Evolutionary conservation across 2,113 vertebrate genomes (phyloP).

Genomic region (Phalacrocorax carbo): DNA sequence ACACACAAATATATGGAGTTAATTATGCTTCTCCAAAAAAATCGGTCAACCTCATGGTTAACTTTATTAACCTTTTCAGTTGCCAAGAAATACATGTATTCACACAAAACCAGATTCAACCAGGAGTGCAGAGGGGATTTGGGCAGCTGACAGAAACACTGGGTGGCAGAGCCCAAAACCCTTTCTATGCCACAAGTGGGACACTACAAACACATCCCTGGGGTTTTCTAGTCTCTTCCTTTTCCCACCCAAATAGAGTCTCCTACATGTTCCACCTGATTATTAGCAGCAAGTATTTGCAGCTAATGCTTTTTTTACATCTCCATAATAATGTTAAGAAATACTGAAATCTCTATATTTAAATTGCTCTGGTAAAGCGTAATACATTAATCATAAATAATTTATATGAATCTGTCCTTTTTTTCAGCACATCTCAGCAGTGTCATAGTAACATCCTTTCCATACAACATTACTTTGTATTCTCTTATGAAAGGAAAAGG

Average conservation of each 20-base stretch:
- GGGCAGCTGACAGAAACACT: not conserved
- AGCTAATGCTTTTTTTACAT: not conserved
- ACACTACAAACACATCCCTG: accelerated
- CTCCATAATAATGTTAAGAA: not conserved
- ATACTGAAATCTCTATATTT: not conserved
- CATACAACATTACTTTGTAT: not conserved
- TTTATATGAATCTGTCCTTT: not conserved
- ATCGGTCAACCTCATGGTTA: accelerated
- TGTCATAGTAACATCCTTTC: not conserved
- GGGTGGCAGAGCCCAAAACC: not conserved
- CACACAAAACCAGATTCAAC: not conserved
- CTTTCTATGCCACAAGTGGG: accelerated
- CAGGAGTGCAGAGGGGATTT: accelerated
- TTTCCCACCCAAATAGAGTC: not conserved
- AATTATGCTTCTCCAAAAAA: not conserved
- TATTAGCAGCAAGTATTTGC: not conserved
- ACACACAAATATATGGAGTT: too few relatives aligned
- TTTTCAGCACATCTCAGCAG: not conserved
- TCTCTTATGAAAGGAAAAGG: not conserved
- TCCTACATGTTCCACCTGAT: not conserved
- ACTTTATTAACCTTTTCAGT: accelerated
- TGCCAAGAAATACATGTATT: accelerated
- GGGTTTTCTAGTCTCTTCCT: not conserved
- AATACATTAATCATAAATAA: conserved; percentile 49
- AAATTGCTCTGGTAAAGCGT: not conserved